Evolutionary conservation across 2,113 vertebrate species (phyloP), one percentile per base, ranked within the genome.

Genomic region (Neogobius melanostomus): DNA sequence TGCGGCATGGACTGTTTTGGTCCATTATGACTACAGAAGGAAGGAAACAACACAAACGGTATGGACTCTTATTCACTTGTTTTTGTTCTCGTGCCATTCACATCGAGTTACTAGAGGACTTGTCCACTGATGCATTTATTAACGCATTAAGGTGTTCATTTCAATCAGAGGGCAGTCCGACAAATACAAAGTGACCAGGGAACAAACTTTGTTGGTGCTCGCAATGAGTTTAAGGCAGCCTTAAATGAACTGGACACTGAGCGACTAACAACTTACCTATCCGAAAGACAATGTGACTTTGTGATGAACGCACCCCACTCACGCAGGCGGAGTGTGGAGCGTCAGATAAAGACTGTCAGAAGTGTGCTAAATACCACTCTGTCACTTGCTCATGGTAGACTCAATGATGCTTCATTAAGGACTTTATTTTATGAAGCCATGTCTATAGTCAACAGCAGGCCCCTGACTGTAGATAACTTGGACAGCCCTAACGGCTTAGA

Each of bases 21-120:
- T n/a, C n/a, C n/a, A n/a, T n/a, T n/a, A n/a, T n/a, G n/a, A n/a
- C n/a, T n/a, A n/a, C n/a, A n/a, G n/a, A n/a, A n/a, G n/a, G n/a
- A n/a, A n/a, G n/a, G n/a, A n/a, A n/a, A n/a, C n/a, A n/a, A n/a
- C n/a, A n/a, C n/a, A n/a, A n/a, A n/a, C n/a, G n/a, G n/a, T n/a
- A n/a, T n/a, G n/a, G n/a, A n/a, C n/a, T n/a, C n/a, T n/a, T n/a
- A 54, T 54, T 21, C 9, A 54, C 52, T 8, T 54, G 52, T 16
- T 54, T 54, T 54, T 54, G 52, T 21, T 54, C 52, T 16, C 16
- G 52, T 21, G 52, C 52, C 8, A 54, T 54, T 54, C 52, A 54
- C 16, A 17, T 54, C 3, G 52, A 54, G n/a, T 3, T 54, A 1
- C 8, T 54, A 21, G 52, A 54, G 2, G 52, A 54, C 15, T 21